phyloP scores from a whole-genome alignment of 2,797 vertebrate genomes.

The Cossypha niveicapilla region DNA sequence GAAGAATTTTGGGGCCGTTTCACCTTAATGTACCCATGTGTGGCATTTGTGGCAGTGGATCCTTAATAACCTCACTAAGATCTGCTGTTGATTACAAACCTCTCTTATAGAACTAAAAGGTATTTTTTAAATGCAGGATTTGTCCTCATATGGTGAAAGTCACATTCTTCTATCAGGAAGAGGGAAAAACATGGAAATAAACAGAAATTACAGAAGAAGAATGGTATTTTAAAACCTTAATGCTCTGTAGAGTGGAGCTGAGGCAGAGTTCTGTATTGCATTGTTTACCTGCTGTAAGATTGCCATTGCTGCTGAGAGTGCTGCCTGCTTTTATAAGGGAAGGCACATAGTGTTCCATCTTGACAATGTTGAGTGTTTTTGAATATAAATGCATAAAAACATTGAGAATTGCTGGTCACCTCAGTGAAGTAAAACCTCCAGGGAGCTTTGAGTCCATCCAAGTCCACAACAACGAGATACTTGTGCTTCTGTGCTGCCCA shows the following conservation, averaged over 20 bases:
- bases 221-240: not conserved
- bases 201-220: not conserved
- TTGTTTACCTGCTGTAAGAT: not conserved
- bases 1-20: not conserved
- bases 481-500: not conserved
- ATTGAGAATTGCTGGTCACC: not conserved
- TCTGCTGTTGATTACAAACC: not conserved
- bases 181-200: not conserved
- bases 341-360: not conserved
- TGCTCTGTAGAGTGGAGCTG: not conserved
- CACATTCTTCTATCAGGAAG: not conserved
- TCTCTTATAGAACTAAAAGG: not conserved
- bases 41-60: not conserved
- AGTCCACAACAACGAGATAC: rapidly evolving
- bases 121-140: not conserved
- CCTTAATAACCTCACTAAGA: not conserved
- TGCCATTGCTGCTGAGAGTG: not conserved
- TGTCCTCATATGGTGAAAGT: not conserved
- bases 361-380: not conserved
- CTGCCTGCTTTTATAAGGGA: not conserved
- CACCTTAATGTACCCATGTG: rapidly evolving
- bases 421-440: not conserved
- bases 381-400: not conserved
- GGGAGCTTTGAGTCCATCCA: not conserved
- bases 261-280: not conserved